These are phyloP conservation scores for Pedicia rivosa DNA, from an alignment of 2,888 invertebrate species.

Conservation along the genomic window DNA sequence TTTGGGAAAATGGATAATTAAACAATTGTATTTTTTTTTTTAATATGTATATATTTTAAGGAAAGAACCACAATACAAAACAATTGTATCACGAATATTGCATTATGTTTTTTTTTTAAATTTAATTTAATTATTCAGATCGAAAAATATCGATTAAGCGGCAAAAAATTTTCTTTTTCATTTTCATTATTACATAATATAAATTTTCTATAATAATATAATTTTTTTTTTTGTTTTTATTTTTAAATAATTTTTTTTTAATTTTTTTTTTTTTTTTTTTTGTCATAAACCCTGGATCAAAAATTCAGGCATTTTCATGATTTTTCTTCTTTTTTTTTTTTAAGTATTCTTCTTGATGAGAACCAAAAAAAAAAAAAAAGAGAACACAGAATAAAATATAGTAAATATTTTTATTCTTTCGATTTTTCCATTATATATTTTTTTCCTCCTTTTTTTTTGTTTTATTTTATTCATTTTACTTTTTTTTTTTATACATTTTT, in stretches of 20 bases:
- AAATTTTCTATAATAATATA: constrained; percentile 1
- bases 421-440: no score
- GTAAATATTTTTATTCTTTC: no score
- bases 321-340: constrained; percentile 1
- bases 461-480: no score
- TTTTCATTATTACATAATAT: neutral
- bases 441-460: no score
- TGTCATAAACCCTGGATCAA: constrained; percentile 5
- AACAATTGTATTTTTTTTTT: no score
- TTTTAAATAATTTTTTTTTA: constrained; percentile 1
- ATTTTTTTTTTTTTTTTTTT: constrained; percentile 1
- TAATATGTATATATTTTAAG: no score
- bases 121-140: constrained; percentile 1
- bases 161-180: constrained; percentile 3
- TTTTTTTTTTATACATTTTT: no score
- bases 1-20: no score
- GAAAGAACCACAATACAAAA: constrained; percentile 6
- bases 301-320: constrained; percentile 4
- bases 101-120: constrained; percentile 2
- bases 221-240: constrained; percentile 3
- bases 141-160: constrained; percentile 5
- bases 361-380: no score
- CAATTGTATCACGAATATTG: constrained; percentile 5
- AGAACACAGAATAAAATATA: no score
- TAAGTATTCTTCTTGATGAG: neutral